These are phyloP conservation scores for Mirza zaza DNA, from an alignment of 2,113 vertebrate genomes.

Conservation along the genomic window DNA sequence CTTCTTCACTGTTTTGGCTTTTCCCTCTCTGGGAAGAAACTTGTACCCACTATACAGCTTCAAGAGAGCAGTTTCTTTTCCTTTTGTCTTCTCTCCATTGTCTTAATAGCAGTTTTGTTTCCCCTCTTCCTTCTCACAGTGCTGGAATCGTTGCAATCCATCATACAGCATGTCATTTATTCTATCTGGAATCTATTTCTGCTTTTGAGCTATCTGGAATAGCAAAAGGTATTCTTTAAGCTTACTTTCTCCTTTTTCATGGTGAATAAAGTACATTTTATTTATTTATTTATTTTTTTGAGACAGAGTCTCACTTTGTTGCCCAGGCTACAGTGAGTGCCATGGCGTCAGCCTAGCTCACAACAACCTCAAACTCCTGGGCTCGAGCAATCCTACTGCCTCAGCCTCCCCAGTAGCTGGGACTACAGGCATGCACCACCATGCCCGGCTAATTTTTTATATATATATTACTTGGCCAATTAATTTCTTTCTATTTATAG, in stretches of 20 bases:
- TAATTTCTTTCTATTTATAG: too few species aligned
- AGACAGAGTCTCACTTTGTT: too few species aligned
- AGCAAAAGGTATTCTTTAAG: slow-evolving; percentile 8
- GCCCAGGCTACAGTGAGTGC: too few species aligned
- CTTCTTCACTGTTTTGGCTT: neutral
- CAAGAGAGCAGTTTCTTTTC: neutral
- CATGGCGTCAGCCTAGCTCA: too few species aligned
- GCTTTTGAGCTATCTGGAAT: neutral
- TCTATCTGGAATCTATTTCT: neutral
- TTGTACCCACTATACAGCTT: neutral
- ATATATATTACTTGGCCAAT: too few species aligned
- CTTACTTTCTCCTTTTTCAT: neutral
- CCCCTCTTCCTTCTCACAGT: neutral
- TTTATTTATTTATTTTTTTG: neutral
- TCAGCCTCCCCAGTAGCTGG: too few species aligned
- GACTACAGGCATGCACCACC: too few species aligned
- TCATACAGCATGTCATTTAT: neutral
- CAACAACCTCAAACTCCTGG: too few species aligned
- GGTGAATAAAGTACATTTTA: neutral
- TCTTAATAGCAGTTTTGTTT: slow-evolving; percentile 3
- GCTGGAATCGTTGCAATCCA: neutral
- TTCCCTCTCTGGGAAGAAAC: neutral
- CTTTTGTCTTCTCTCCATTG: neutral
- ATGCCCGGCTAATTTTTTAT: too few species aligned
- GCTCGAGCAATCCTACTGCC: too few species aligned